Evolutionary conservation across 2,797 vertebrate genomes (phyloP), one percentile per base, ranked within the genome.

Genomic region (Sorex maritimensis): DNA sequence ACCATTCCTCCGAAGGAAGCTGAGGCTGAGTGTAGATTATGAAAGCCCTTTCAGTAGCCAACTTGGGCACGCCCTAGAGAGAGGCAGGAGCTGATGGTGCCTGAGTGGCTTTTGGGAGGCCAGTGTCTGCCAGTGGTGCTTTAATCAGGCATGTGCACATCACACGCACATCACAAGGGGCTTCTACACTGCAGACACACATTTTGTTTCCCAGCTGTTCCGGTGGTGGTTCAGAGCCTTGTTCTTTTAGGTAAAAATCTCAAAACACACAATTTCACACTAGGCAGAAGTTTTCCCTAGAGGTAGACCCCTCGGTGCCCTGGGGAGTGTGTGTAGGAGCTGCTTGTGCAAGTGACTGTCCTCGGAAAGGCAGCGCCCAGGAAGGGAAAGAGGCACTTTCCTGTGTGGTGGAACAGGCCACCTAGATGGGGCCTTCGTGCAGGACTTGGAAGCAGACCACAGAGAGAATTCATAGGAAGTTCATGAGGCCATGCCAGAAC

Each of bases 211-310:
- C 46, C 77, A 67, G 65, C 58, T 77, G 21, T 63, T 78, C 61
- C 71, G 65, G 19, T 71, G 26, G 63, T 77, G 81, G 10, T 65
- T 34, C 9, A 41, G 46, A 58, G 83, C 82, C 26, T 61, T 68
- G 5, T 38, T 79, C 11, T 15, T 83, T 41, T 34, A 83, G 46
- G 63, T 74, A 73, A 90, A 87, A 74, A 69, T 78, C 13, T 44
- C n/a, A 91, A 84, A 68, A 80, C 46, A 28, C 15, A 79, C 55
- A 52, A 68, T 30, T 86, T 86, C 38, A 58, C 9, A 44, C 69
- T 46, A 68, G 67, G 12, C 19, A 58, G 44, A 82, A 79, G 26
- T 83, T 58, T 30, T 90, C 67, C 28, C 13, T 93, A 61, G 68
- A 83, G n/a, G 21, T 9, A 10, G 38, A 84, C 26, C 68, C 55